These are phyloP conservation scores for Strigamia transsilvanica DNA, from an alignment of 2,888 invertebrate genomes.

Conservation along the genomic window DNA sequence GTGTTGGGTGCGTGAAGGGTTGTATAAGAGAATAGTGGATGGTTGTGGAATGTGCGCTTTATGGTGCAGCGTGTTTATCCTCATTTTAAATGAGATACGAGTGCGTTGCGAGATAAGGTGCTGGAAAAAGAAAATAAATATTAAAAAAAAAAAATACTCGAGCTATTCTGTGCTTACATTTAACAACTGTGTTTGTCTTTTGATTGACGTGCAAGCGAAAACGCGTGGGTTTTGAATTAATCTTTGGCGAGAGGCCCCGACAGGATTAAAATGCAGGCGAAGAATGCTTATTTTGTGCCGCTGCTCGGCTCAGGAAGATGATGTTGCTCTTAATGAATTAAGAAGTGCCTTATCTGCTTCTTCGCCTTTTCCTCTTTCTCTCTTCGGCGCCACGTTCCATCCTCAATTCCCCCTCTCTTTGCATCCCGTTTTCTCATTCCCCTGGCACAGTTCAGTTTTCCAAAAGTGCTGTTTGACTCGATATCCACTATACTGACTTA, in stretches of 20 bases:
- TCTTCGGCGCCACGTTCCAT: not conserved
- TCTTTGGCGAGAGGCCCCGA: conserved; percentile 35
- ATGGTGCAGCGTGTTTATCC: conserved; percentile 38
- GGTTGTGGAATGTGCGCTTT: conserved; percentile 35
- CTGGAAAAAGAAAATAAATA: not conserved
- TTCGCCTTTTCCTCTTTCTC: conserved; percentile 18
- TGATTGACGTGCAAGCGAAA: conserved; percentile 27
- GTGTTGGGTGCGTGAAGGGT: not conserved
- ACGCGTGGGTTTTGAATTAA: conserved; percentile 36
- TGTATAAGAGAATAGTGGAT: conserved; percentile 23
- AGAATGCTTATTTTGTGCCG: conserved; percentile 42
- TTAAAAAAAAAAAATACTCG: not conserved
- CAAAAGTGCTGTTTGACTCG: conserved; percentile 39
- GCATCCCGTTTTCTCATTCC: conserved; percentile 22
- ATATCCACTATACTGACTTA: conserved; percentile 39
- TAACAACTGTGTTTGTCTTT: conserved; percentile 36
- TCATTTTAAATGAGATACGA: conserved; percentile 40
- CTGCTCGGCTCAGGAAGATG: conserved; percentile 1
- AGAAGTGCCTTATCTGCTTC: conserved; percentile 42
- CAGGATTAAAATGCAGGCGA: conserved; percentile 34
- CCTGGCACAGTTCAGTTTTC: conserved; percentile 31
- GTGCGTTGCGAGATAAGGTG: conserved; percentile 34
- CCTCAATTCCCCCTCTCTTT: conserved; percentile 5
- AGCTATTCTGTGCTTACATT: conserved; percentile 19
- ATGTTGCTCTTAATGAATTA: conserved; percentile 43